Percentiles rank a stretch among this genome's conserved stretches.
Conservation (phyloP, 1,140 invertebrate species). For the Gryllus bimaculatus region DNA sequence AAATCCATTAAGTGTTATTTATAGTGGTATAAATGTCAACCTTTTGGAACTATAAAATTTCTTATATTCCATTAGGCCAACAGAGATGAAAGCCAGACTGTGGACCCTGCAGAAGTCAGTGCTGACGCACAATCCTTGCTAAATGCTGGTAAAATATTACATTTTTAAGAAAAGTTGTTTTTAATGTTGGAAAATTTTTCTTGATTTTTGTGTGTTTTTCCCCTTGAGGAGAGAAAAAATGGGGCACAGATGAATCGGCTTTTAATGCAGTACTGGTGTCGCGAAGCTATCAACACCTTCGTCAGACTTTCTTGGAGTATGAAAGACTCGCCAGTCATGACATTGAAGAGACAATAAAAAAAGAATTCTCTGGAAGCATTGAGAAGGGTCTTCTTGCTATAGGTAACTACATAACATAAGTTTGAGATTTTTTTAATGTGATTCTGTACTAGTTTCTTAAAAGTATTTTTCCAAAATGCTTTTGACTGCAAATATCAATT, state of each 20-base stretch:
- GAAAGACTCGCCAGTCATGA: constrained; percentile 50
- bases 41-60: neutral
- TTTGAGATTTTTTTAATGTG: too few species aligned
- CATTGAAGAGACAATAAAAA: constrained; percentile 57
- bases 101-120: constrained; percentile 39
- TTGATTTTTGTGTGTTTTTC: neutral
- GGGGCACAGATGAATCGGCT: constrained; percentile 59
- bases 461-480: too few species aligned
- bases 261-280: constrained; percentile 54
- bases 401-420: constrained; percentile 33
- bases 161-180: neutral
- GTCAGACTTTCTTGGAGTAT: constrained; percentile 52
- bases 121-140: constrained; percentile 47
- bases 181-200: neutral
- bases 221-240: constrained; percentile 36
- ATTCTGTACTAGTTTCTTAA: too few species aligned
- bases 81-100: constrained; percentile 64
- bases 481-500: too few species aligned
- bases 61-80: constrained; percentile 49
- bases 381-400: constrained; percentile 55
- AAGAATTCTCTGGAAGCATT: constrained; percentile 60
- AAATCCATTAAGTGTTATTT: neutral
- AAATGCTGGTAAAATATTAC: constrained; percentile 36
- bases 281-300: constrained; percentile 51
- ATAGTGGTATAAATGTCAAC: neutral